These are phyloP conservation scores for Dione juno DNA, from an alignment of 2,888 invertebrate species.

Conservation along the genomic window DNA sequence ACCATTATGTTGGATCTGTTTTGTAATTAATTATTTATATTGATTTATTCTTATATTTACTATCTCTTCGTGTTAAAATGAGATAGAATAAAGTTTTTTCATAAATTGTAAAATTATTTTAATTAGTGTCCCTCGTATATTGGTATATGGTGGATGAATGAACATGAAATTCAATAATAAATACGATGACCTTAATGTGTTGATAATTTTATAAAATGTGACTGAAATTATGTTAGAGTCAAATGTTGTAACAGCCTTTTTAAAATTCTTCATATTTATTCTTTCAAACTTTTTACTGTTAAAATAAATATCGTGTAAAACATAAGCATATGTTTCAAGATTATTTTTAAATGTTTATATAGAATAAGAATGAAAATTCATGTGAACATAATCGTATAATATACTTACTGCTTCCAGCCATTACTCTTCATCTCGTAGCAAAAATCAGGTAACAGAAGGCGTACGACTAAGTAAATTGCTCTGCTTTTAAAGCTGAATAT, in stretches of 20 bases:
- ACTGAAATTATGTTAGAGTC: not conserved
- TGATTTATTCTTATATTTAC: not conserved
- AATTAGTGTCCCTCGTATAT: too few species aligned
- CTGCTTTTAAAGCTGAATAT: conserved; percentile 26
- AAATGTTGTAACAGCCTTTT: not conserved
- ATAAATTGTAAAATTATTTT: too few species aligned
- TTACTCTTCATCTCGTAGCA: not conserved
- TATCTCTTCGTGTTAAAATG: too few species aligned
- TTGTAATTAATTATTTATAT: conserved; percentile 11
- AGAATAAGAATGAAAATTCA: not conserved
- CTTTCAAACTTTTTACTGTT: not conserved
- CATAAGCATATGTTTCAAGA: not conserved
- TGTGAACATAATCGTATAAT: not conserved
- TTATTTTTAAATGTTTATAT: not conserved
- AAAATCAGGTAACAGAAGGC: conserved; percentile 14
- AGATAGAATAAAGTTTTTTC: too few species aligned
- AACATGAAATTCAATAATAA: too few species aligned
- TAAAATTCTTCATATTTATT: not conserved
- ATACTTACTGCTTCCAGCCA: not conserved
- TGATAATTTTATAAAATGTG: not conserved
- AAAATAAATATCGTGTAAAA: not conserved
- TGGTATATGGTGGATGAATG: too few species aligned
- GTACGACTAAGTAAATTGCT: conserved; percentile 21
- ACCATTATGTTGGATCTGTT: not conserved
- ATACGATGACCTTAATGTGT: not conserved